Evolutionary conservation across 2,888 invertebrate species (phyloP), one percentile per base, ranked within the genome.

Genomic region (Muschampia plurimacula): DNA sequence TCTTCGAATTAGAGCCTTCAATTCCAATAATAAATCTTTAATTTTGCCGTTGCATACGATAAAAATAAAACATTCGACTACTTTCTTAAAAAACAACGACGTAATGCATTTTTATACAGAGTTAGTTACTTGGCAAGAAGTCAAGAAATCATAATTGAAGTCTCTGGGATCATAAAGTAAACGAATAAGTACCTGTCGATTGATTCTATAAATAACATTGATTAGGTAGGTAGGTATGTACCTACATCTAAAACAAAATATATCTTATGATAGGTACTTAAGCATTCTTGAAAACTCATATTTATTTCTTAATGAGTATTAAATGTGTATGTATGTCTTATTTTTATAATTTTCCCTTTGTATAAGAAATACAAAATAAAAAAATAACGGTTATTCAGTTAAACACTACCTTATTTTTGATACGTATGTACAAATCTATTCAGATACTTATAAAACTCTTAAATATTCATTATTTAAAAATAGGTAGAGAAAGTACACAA

Each of bases 51-150:
- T 63, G 36, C 41, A 41, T 63, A 63, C 41, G 60, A 67, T 77
- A 74, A 84, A 85, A 87, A 88, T 86, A 88, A 86, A 86, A 76
- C 80, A 76, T 78, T 74, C 78, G 75, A 78, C 79, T 80, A 80
- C 78, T 82, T 80, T 81, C 79, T 80, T 83, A 0, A 78, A 84
- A 86, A 87, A 85, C 79, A 81, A 82, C 89, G 87, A 87, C 90
- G 90, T 88, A 89, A 86, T 91, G 86, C 79, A 80, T 82, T 85
- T 90, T 91, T 89, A 90, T 89, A 87, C 88, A 86, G 84, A 86
- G 87, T 85, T 81, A 80, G 79, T 81, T 83, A 84, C 81, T 92
- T 92, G 93, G 93, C 93, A 92, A 86, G 79, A 82, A 81, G 81
- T 88, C 92, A 92, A 91, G 87, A 88, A 86, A 85, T 85, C 80